Percentiles rank a stretch among this genome's conserved stretches.
Conservation (phyloP, 2,113 vertebrate species). For the Dipodomys spectabilis region DNA sequence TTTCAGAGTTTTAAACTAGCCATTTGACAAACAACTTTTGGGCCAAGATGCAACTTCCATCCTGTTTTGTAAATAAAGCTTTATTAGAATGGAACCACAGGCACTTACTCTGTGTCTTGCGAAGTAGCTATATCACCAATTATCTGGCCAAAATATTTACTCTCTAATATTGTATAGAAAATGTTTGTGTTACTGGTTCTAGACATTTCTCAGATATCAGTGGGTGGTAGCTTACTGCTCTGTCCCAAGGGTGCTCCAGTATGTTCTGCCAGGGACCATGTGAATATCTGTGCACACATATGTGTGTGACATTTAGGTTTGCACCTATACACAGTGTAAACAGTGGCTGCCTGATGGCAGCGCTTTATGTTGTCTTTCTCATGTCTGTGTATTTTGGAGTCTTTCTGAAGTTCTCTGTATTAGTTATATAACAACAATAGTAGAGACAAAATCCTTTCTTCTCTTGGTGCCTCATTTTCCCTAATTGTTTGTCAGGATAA, state of each 20-base stretch:
- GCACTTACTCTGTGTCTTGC: not conserved
- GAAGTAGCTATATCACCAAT: not conserved
- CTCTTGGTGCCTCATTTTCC: not conserved
- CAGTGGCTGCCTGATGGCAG: not conserved
- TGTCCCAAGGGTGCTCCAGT: not conserved
- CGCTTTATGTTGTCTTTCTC: not conserved
- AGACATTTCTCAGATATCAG: not conserved
- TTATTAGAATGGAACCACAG: not conserved
- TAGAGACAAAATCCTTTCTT: not conserved
- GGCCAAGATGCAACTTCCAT: not conserved
- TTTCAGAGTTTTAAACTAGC: not conserved
- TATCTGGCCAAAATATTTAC: not conserved
- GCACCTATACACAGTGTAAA: fast-evolving
- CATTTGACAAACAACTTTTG: not conserved
- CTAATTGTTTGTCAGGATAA: not conserved
- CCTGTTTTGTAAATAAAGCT: slow-evolving; percentile 23
- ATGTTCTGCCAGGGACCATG: not conserved
- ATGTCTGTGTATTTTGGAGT: fast-evolving
- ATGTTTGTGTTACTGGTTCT: not conserved
- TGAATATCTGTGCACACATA: fast-evolving
- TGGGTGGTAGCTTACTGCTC: not conserved
- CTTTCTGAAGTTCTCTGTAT: not conserved
- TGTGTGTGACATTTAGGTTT: too few relatives aligned
- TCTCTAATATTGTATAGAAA: not conserved
- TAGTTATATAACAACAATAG: not conserved